Evolutionary conservation across 2,797 vertebrate species (phyloP).

Genomic region (Spatula versicolor): DNA sequence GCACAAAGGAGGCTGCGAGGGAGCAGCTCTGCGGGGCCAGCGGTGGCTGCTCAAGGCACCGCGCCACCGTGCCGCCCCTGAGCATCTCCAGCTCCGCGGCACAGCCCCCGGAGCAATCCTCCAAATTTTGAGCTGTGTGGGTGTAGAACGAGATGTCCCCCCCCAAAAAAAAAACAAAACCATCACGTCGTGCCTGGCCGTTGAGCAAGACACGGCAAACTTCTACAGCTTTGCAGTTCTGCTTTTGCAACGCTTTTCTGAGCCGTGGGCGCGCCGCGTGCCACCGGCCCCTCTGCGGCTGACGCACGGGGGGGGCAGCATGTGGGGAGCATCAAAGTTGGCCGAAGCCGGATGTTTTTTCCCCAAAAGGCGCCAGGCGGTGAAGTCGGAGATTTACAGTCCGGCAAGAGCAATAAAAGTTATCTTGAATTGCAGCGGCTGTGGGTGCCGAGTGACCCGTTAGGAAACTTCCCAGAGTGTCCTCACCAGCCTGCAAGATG

Average conservation of each 20-base stretch:
- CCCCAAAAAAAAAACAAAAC: no score
- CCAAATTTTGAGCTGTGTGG: not conserved
- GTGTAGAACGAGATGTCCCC: not conserved
- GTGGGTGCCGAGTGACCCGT: fast-evolving
- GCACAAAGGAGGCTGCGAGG: fast-evolving
- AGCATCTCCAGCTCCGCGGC: fast-evolving
- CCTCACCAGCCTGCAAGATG: not conserved
- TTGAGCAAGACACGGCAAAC: not conserved
- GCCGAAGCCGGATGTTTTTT: slow-evolving; percentile 30
- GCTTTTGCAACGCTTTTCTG: not conserved
- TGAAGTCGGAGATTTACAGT: slow-evolving; percentile 16
- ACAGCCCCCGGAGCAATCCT: not conserved
- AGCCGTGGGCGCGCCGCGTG: not conserved
- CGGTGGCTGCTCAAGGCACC: fast-evolving
- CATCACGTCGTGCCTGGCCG: fast-evolving
- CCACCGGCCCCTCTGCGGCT: not conserved
- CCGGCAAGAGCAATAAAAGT: not conserved
- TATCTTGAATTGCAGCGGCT: not conserved
- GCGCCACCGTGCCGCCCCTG: fast-evolving
- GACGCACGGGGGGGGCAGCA: not conserved
- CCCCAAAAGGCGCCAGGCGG: not conserved
- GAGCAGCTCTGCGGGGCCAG: not conserved
- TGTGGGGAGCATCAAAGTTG: not conserved
- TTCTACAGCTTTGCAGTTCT: not conserved
- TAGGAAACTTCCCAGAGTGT: not conserved